These are phyloP conservation scores for Nemotelus nigrinus DNA, from an alignment of 2,888 invertebrate genomes.

Conservation along the genomic window DNA sequence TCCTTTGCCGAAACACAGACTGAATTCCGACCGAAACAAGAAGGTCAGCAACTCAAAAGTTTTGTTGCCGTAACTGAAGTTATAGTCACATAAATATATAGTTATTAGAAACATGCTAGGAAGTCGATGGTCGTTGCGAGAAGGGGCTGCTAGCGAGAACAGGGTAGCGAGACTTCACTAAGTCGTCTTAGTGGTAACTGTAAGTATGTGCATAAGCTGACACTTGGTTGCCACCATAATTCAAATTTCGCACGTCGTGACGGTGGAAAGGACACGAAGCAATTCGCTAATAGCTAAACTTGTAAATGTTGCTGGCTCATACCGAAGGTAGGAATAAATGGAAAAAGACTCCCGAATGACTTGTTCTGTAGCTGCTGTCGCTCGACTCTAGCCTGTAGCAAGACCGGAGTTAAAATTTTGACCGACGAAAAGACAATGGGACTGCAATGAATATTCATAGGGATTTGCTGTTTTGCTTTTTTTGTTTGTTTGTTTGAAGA, in stretches of 20 bases:
- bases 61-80: neutral
- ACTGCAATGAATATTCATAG: constrained; percentile 41
- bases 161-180: neutral
- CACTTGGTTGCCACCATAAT: constrained; percentile 20
- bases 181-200: neutral
- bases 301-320: too few species aligned
- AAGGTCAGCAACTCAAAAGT: constrained; percentile 19
- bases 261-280: neutral
- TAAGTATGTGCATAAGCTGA: constrained; percentile 26
- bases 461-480: constrained; percentile 23
- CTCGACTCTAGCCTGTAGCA: too few species aligned
- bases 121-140: neutral
- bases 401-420: too few species aligned
- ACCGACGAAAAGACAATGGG: neutral
- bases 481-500: neutral
- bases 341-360: too few species aligned
- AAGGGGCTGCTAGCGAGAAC: neutral
- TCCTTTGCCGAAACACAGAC: constrained; percentile 5
- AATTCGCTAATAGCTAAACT: too few species aligned
- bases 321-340: too few species aligned
- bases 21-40: constrained; percentile 2
- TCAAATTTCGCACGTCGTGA: constrained; percentile 9
- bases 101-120: too few species aligned
- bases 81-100: neutral
- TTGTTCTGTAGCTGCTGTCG: too few species aligned